Evolutionary conservation across 2,113 vertebrate species (phyloP).

Genomic region (Silurus glanis): DNA sequence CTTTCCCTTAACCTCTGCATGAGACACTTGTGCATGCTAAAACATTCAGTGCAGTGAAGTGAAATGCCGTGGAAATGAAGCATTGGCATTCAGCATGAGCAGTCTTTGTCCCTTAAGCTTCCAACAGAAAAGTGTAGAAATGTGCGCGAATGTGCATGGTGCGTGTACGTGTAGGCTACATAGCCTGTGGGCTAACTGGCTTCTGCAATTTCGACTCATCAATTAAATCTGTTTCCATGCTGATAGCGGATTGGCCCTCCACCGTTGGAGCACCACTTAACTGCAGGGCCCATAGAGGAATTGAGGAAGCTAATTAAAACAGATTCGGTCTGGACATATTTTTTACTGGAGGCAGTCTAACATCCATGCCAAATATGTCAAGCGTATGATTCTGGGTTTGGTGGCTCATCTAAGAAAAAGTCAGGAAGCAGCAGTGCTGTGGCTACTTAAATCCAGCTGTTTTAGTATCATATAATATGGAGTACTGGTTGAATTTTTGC

Average conservation of each 20-base stretch:
- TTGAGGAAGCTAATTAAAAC: conserved; percentile 39
- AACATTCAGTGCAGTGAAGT: background rate
- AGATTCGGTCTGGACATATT: conserved; percentile 40
- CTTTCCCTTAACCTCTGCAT: background rate
- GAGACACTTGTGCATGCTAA: background rate
- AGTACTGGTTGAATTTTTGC: background rate
- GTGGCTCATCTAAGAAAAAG: conserved; percentile 8
- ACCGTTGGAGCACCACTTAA: conserved; percentile 31
- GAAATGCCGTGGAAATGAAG: background rate
- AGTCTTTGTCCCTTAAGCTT: conserved; percentile 22
- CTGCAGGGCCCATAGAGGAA: conserved; percentile 20
- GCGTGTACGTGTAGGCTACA: background rate
- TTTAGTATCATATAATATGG: background rate
- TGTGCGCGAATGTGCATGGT: conserved; percentile 5
- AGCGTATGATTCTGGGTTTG: conserved; percentile 21
- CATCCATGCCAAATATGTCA: conserved; percentile 38
- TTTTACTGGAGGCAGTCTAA: conserved; percentile 19
- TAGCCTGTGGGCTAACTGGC: conserved; percentile 16
- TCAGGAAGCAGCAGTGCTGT: background rate
- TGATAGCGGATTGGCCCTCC: conserved; percentile 35
- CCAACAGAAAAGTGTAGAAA: conserved; percentile 11
- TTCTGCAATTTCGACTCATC: conserved; percentile 31
- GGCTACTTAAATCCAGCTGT: conserved; percentile 9
- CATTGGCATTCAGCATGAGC: conserved; percentile 22
- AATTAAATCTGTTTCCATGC: conserved; percentile 41